Evolutionary conservation across 1,140 invertebrate genomes (phyloP), one percentile per base, ranked within the genome.

Genomic region (Dreissena rostriformis): DNA sequence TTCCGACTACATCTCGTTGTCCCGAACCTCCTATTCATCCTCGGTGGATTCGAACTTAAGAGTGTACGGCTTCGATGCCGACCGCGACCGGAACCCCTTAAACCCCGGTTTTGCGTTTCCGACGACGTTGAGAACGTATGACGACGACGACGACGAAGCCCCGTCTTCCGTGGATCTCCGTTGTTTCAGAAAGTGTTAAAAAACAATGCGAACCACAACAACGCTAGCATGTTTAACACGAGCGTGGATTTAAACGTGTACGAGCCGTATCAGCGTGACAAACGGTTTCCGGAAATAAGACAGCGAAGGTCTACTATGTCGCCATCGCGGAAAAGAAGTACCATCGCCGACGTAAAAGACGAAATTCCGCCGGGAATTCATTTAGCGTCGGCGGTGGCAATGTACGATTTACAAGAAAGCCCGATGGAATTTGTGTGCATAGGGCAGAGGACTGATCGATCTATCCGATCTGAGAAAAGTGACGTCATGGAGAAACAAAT

Each of bases 171-270:
- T 55, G 65, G 5, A 8, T 70, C 77, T 19, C 67, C 67, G 39
- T 11, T 79, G 53, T 79, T 79, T 79, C 77, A 79, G 22, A 70
- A 49, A 67, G 77, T 79, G 66, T 79, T 79, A 65, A 70, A 53
- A 71, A 71, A 57, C 57, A 55, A 39, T 70, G 17, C 68, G n/a
- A 73, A 81, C 29, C 28, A 1, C 73, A 12, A 24, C 11, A 67
- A 39, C 15, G 39, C 39, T 39, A 39, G 39, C 39, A 14, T 12
- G 11, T 72, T 24, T 24, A 71, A 26, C 24, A 51, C 55, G 22
- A 82, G 39, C 22, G 8, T n/a, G 10, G 71, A 52, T 17, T 29
- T 49, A 49, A 73, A n/a, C 26, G 49, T 52, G 1, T 82, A 75
- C 65, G 72, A 66, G 22, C 68, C 57, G 15, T 82, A 82, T 28